Percentiles rank a stretch among this genome's conserved stretches.
phyloP scores from a whole-genome alignment of 2,113 vertebrate genomes.

The Megalops atlanticus region DNA sequence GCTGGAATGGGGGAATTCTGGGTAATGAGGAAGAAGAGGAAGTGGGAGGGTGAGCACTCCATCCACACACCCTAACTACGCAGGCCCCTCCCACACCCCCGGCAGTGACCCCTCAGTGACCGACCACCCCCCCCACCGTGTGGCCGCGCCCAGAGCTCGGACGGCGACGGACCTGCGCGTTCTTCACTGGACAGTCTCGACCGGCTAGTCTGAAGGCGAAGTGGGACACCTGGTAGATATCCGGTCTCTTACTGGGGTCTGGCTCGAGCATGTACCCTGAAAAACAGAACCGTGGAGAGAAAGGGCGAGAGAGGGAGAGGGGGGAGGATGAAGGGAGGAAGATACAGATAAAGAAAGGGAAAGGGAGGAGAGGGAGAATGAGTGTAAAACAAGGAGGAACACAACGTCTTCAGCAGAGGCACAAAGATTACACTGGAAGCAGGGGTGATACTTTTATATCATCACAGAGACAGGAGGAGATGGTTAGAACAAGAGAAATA shows the following conservation, averaged over 20 bases:
- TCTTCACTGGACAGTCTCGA: constrained; percentile 89
- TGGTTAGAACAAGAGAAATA: background rate
- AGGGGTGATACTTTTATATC: background rate
- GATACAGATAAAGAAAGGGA: background rate
- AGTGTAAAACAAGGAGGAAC: background rate
- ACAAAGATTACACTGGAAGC: background rate
- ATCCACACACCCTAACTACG: too few species aligned
- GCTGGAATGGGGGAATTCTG: constrained; percentile 90
- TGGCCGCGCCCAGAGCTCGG: background rate
- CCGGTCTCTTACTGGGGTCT: constrained; percentile 93
- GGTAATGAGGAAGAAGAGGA: constrained; percentile 21
- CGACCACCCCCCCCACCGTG: too few species aligned
- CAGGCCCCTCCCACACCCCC: too few species aligned
- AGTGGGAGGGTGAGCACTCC: too few species aligned
- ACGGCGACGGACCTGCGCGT: constrained; percentile 81
- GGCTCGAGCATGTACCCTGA: constrained; percentile 97
- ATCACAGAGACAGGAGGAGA: background rate
- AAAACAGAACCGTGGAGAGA: constrained; percentile 14
- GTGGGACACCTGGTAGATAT: constrained; percentile 95
- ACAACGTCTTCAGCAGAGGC: background rate
- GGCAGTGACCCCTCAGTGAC: too few species aligned
- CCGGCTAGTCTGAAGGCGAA: constrained; percentile 92
- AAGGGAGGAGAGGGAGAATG: background rate
- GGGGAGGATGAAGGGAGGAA: background rate
- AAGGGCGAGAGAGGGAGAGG: constrained; percentile 5